These are phyloP conservation scores for Chloropsis cyanopogon DNA, from an alignment of 2,113 vertebrate species.

Conservation along the genomic window DNA sequence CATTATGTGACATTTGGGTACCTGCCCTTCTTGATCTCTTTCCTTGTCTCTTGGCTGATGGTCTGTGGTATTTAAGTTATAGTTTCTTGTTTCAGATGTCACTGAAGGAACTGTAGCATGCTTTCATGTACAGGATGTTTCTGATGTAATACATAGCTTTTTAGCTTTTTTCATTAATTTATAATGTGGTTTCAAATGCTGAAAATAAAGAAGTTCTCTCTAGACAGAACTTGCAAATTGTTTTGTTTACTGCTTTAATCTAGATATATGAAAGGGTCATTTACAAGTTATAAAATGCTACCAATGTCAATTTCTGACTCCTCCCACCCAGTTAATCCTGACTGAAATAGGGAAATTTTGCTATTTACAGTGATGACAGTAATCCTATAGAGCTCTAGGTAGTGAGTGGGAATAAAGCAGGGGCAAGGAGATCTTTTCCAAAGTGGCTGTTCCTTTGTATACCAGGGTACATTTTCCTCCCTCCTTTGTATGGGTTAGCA, in stretches of 20 bases:
- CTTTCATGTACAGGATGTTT: neutral
- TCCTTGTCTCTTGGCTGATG: neutral
- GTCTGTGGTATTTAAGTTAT: slow-evolving; percentile 2
- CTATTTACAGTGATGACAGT: neutral
- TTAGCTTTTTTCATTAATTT: neutral
- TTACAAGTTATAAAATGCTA: neutral
- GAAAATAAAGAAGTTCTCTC: neutral
- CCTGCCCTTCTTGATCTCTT: neutral
- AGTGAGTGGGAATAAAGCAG: neutral
- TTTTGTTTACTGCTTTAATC: neutral
- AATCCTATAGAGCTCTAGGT: neutral
- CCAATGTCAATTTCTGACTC: neutral
- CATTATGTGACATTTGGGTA: neutral
- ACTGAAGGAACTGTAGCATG: neutral
- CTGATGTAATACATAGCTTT: neutral
- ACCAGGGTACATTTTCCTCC: neutral
- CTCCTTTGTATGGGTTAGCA: neutral
- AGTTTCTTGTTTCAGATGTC: slow-evolving; percentile 37
- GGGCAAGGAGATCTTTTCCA: neutral
- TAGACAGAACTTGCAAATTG: neutral
- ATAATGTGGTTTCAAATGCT: neutral
- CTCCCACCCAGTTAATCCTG: neutral
- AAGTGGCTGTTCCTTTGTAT: neutral
- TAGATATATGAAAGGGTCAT: neutral
- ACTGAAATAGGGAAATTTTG: neutral